Conservation (phyloP, 2,113 vertebrate species). For the Epinephelus moara region DNA sequence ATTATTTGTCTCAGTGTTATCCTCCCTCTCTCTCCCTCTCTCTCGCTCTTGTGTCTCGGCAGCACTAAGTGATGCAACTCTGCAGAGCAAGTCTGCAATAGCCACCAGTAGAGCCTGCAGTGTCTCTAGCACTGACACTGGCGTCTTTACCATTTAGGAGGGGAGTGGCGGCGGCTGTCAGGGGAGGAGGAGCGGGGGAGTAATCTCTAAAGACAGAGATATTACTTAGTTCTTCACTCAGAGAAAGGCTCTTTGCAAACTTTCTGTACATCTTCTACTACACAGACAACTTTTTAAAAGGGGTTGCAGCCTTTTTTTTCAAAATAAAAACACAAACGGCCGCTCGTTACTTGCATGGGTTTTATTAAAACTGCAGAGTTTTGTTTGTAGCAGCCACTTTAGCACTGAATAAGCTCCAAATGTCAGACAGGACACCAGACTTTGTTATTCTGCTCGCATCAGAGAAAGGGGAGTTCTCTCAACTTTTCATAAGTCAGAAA, state of each 20-base stretch:
- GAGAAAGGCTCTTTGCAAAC: constrained; percentile 13
- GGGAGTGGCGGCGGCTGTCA: constrained; percentile 59
- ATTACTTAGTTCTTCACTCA: constrained; percentile 17
- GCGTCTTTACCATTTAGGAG: constrained; percentile 71
- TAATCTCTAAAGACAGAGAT: constrained; percentile 36
- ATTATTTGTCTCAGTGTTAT: constrained; percentile 54
- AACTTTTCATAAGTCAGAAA: background rate
- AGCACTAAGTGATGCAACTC: constrained; percentile 75
- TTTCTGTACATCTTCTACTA: background rate
- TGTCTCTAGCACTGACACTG: constrained; percentile 66
- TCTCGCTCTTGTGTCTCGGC: constrained; percentile 36
- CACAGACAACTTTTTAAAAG: background rate
- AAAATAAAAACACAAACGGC: background rate
- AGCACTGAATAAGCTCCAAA: background rate
- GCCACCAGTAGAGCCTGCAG: constrained; percentile 64
- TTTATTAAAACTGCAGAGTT: too few relatives aligned
- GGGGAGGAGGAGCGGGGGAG: constrained; percentile 30
- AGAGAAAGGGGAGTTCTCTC: too few relatives aligned
- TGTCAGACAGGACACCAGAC: background rate
- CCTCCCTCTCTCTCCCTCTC: constrained; percentile 23
- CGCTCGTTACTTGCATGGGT: background rate
- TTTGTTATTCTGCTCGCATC: background rate
- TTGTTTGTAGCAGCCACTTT: background rate
- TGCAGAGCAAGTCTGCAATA: constrained; percentile 67
- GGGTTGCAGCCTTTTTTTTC: background rate